Evolutionary conservation across 64 coral and sea anemone genomes (phyloP), one percentile per base, ranked within the genome.

Genomic region (Astreopora myriophthalma): DNA sequence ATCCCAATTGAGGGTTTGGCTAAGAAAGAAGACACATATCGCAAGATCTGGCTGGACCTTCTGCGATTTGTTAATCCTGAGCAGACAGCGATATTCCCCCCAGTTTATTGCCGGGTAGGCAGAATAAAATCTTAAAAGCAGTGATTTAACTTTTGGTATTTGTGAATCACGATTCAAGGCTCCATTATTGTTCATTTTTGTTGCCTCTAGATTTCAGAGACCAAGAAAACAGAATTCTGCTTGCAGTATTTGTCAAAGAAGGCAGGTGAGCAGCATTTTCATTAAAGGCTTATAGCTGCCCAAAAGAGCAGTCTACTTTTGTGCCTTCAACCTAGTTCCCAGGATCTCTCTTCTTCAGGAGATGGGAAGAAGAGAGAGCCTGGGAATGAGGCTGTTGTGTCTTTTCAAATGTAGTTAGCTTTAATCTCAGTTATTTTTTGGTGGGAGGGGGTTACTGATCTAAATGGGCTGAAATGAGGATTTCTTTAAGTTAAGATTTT

Each of bases 11-110:
- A 95, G 31, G 97, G 97, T 37, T 35, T 99, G 48, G 94, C 94
- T n/a, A 87, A 70, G 16, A 94, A 96, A 31, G 88, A 87, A 51
- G 95, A 97, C 28, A 88, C 74, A 0, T 93, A 93, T 40, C 92
- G 83, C 8, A 90, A 86, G 44, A 93, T 99, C 30, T 99, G 90
- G 73, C 64, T 87, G 33, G 94, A 99, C 3, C 73, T 99, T 0
- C 63, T 99, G 9, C 85, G 84, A 65, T 99, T 99, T 91, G 86
- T 99, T 14, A 99, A 99, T 70, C 97, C 94, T 68, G 62, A 90
- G 27, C 90, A 88, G 76, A 85, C 78, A 66, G 44, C 48, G 30
- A 83, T 87, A 31, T 99, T 93, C 48, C 94, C 97, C 75, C 97
- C 97, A 61, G 87, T 99, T 23, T 99, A 94, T 62, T 89, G 94